Evolutionary conservation across 2,888 invertebrate species (phyloP), one percentile per base, ranked within the genome.

Genomic region (Aphidoletes aphidimyza): DNA sequence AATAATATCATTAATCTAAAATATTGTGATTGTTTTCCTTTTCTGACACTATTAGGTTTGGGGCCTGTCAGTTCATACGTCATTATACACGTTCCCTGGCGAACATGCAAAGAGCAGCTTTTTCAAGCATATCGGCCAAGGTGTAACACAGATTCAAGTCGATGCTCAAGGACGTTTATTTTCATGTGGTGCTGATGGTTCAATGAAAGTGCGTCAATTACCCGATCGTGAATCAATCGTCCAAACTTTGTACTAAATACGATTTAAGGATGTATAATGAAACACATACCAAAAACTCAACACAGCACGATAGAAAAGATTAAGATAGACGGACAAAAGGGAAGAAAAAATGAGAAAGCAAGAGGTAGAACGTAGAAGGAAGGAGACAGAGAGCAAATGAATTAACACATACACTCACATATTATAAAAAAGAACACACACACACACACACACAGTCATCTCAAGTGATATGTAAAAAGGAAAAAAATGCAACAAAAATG

Each of bases 151-250:
- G 91, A 92, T 99, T 87, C 95, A 96, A 89, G 94, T 99, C 86
- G 98, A 98, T 89, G 93, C 95, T 78, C 94, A 94, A 86, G 95
- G 95, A 37, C 94, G 98, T 83, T 91, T 99, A 87, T 99, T 98
- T 91, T 99, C 99, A 8, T 99, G 99, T 90, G 99, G 99, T 85
- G 98, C 98, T 84, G 99, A 99, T 92, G 98, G 98, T 87, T 98
- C 98, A 84, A 96, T 99, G 95, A 99, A 99, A 92, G 96, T 98
- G 87, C 93, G 98, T 86, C 95, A 96, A 89, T 91, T 98, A 87
- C 97, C 97, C 26, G 97, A 97, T 89, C 92, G 95, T 86, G 94
- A 94, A 88, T 91, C 91, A 86, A 91, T 92, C 87, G 91, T 92
- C 85, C 92, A 92, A 87, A 90, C 91, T 85, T 89, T 92, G 87